These are phyloP conservation scores for Oxytorus armatus DNA, from an alignment of 2,888 invertebrate species.

Conservation along the genomic window DNA sequence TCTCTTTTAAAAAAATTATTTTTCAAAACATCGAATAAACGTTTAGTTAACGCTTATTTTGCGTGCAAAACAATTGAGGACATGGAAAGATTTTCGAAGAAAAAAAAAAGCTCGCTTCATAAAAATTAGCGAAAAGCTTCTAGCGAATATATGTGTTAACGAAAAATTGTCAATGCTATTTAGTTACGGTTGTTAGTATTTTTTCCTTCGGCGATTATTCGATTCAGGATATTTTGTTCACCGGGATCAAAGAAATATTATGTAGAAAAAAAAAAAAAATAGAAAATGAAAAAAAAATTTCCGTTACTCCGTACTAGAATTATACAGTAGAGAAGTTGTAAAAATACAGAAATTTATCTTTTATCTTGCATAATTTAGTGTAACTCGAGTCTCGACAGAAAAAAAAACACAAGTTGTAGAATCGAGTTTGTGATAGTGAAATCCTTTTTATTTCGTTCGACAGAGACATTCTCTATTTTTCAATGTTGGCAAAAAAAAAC, in stretches of 20 bases:
- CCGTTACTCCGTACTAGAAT: conserved; percentile 20
- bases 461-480: conserved; percentile 15
- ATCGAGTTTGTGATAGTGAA: conserved; percentile 22
- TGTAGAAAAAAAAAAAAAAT: conserved; percentile 7
- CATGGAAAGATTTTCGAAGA: conserved; percentile 24
- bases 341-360: conserved; percentile 35
- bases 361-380: conserved; percentile 41
- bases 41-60: no score
- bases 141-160: background rate
- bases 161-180: background rate
- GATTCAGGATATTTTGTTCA: conserved; percentile 29
- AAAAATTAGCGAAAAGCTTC: background rate
- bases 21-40: no score
- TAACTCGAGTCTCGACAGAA: conserved; percentile 12
- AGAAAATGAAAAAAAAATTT: background rate
- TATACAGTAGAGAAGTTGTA: conserved; percentile 21
- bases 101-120: background rate
- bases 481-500: background rate
- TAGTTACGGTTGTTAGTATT: conserved; percentile 10
- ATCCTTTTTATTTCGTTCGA: conserved; percentile 18
- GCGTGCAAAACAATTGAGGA: background rate
- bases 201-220: conserved; percentile 6
- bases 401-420: conserved; percentile 6
- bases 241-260: no score
- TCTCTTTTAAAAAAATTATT: no score